Conservation (phyloP, 2,888 invertebrate genomes). For the Dolichopus griseipennis region DNA sequence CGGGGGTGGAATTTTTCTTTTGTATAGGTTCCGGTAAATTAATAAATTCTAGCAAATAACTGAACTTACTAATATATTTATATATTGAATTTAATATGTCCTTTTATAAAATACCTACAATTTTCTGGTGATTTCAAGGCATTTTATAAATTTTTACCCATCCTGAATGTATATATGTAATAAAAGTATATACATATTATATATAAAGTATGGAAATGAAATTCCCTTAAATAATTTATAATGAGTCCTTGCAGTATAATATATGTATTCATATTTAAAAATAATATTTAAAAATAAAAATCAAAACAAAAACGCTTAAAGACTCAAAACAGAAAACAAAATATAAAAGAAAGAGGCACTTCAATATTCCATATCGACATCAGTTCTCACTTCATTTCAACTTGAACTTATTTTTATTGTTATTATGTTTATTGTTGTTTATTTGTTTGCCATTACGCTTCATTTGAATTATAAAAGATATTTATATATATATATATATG, state of each 20-base stretch:
- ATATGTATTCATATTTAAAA: no score
- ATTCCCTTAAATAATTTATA: no score
- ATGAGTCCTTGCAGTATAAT: no score
- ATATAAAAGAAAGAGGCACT: background rate
- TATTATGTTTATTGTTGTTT: background rate
- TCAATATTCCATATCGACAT: slow-evolving; percentile 6
- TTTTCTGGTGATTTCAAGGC: no score
- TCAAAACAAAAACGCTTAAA: no score
- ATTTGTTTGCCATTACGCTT: background rate
- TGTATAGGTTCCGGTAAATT: background rate
- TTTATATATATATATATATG: no score
- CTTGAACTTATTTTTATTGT: background rate
- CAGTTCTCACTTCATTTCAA: background rate
- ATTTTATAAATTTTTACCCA: background rate
- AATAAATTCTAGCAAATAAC: background rate
- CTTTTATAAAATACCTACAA: background rate
- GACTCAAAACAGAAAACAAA: no score
- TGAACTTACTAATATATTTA: background rate
- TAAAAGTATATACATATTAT: no score
- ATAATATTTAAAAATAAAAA: no score
- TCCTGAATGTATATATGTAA: no score
- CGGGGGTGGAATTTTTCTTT: background rate
- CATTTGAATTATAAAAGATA: background rate
- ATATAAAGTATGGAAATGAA: no score
- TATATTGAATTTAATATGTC: background rate